Conservation (phyloP, 2,113 vertebrate species). For the Megaptera novaeangliae region DNA sequence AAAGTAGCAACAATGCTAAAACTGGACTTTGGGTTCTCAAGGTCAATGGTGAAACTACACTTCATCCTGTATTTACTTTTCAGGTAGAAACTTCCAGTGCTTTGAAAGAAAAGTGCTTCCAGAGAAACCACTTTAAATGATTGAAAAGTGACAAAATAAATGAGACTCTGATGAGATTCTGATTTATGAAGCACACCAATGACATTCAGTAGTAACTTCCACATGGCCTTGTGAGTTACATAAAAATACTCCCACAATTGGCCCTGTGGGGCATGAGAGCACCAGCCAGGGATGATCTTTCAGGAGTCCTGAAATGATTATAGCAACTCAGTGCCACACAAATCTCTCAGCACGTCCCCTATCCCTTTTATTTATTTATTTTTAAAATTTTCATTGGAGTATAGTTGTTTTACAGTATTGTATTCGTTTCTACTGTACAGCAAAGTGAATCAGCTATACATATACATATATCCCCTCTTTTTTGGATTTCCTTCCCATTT, state of each 20-base stretch:
- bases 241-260: not conserved
- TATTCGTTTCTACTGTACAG: too few species aligned
- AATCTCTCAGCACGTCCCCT: not conserved
- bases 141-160: not conserved
- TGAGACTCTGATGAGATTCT: not conserved
- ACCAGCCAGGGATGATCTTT: rapidly evolving
- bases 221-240: not conserved
- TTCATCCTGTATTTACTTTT: not conserved
- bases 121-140: not conserved
- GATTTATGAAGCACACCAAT: not conserved
- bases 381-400: too few species aligned
- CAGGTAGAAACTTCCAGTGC: not conserved
- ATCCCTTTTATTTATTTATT: not conserved
- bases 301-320: not conserved
- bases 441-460: too few species aligned
- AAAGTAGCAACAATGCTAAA: not conserved
- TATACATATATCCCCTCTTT: too few species aligned
- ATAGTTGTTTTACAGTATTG: too few species aligned
- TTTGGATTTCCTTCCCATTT: too few species aligned
- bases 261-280: rapidly evolving
- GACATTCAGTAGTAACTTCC: not conserved
- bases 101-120: not conserved
- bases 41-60: not conserved
- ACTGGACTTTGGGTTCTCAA: not conserved
- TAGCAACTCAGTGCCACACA: rapidly evolving